A percentile compares a stretch with the other conserved stretches of the same genome.
phyloP scores from a whole-genome alignment of 2,888 invertebrate species.

The Iphiclides podalirius region DNA sequence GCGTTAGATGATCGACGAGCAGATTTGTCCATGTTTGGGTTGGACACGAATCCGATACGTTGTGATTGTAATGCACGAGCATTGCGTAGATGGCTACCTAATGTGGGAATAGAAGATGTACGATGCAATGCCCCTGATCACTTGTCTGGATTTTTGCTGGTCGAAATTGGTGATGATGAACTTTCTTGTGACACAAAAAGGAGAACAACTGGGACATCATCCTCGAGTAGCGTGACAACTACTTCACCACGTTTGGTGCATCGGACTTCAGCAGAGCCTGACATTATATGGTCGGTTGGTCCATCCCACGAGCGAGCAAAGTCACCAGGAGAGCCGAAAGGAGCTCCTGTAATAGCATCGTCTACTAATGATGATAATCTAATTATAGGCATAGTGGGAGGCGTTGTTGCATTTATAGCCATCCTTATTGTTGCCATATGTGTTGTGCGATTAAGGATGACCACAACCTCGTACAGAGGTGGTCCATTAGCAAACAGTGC shows the following conservation, averaged over 20 bases:
- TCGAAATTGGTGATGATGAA: constrained; percentile 89
- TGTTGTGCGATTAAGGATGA: constrained; percentile 88
- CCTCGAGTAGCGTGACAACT: constrained; percentile 62
- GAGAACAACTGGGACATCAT: constrained; percentile 67
- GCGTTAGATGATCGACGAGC: constrained; percentile 91
- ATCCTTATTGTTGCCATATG: constrained; percentile 94
- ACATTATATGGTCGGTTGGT: constrained; percentile 94
- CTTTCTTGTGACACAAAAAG: constrained; percentile 87
- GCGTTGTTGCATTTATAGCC: constrained; percentile 94
- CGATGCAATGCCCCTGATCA: constrained; percentile 85
- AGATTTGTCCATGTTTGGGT: constrained; percentile 85
- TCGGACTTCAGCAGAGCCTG: constrained; percentile 87
- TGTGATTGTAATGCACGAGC: constrained; percentile 93
- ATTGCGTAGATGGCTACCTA: constrained; percentile 88
- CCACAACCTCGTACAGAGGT: constrained; percentile 83
- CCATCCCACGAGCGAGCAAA: constrained; percentile 83
- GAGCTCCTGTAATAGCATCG: constrained; percentile 76
- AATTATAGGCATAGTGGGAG: constrained; percentile 97
- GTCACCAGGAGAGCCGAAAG: constrained; percentile 80
- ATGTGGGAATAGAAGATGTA: constrained; percentile 81
- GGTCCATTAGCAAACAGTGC: constrained; percentile 83
- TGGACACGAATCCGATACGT: constrained; percentile 88
- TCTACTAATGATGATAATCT: constrained; percentile 93
- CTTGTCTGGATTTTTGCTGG: constrained; percentile 83
- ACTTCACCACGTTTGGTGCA: constrained; percentile 76